A percentile compares a stretch with the other conserved stretches of the same genome.
Conservation (phyloP, 92 coral and sea anemone species). For the Actinostola sp. region DNA sequence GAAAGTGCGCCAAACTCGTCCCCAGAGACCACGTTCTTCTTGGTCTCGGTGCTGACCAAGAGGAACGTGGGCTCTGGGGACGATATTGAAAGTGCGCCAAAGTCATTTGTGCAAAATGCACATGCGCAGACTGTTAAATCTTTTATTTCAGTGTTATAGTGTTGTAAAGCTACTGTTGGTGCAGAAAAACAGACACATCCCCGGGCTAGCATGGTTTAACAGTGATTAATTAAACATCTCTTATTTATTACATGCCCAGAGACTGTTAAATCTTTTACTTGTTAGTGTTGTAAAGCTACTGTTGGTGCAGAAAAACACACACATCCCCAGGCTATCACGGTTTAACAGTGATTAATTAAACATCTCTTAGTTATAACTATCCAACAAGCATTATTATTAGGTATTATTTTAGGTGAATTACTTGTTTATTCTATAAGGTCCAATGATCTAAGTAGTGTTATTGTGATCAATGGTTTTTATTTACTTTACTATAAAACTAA, state of each 20-base stretch:
- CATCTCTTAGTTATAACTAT: neutral
- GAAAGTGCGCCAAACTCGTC: too few relatives aligned
- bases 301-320: constrained; percentile 31
- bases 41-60: too few relatives aligned
- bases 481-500: too few relatives aligned
- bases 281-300: constrained; percentile 33
- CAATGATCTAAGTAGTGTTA: too few relatives aligned
- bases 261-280: neutral
- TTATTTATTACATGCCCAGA: neutral
- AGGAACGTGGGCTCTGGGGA: too few relatives aligned
- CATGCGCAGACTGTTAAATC: neutral
- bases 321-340: neutral
- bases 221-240: neutral
- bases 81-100: neutral
- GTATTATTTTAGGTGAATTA: neutral
- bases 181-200: neutral
- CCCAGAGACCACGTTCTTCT: too few relatives aligned
- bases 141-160: neutral
- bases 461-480: too few relatives aligned
- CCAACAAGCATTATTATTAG: neutral
- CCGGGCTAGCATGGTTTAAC: neutral
- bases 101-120: neutral
- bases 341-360: neutral
- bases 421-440: too few relatives aligned
- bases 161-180: constrained; percentile 19